Base-by-base conservation (phyloP, 2,888 invertebrate genomes). In the Aleiodes leptofemur region DNA sequence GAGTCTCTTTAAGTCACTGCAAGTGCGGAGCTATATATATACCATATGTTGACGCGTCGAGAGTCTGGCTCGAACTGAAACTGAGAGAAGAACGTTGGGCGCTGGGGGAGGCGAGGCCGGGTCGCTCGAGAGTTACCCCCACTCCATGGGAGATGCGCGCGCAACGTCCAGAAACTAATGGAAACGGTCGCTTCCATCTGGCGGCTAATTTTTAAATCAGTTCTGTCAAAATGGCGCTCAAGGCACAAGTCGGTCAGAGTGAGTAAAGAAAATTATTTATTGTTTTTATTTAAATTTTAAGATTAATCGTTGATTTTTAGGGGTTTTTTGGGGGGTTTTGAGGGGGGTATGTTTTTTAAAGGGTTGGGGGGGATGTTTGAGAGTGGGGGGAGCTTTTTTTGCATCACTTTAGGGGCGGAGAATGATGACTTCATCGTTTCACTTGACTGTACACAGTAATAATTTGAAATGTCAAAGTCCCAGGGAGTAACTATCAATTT, bases 221-320 rank as follows among this genome's bases (percentile, higher is more conserved):
- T 86, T 76, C 85, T 86, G 84, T 84, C 91, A 94, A 92, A 91
- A 96, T 96, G 96, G 96, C 96, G 91, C 92, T 96, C 88, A 96
- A 96, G 92, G 94, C 93, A 89, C 93, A 94, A 90, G 96, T 96
- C 88, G 96, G 96, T 81, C 95, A 95, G 92, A 96, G 96, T 96
- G 91, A 96, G 96, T 95, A 87, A 4, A 82, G 81, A 88, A 23
- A 74, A 48, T 64, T 48, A 64, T 64, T 64, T 64, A 38, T 64
- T 64, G 43, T 64, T 64, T 64, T 56, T 64, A 16, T 34, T 11
- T 64, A 4, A 14, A 9, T 48, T 48, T 16, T 16, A 1, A 5
- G 0, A 48, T n/a, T 43, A 9, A 23, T 43, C 48, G 34, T 23
- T 43, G 14, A 29, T 48, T 64, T 16, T 14, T 11, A 0, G 1